Conservation (phyloP, 2,888 invertebrate genomes). For the Emmelina monodactyla region DNA sequence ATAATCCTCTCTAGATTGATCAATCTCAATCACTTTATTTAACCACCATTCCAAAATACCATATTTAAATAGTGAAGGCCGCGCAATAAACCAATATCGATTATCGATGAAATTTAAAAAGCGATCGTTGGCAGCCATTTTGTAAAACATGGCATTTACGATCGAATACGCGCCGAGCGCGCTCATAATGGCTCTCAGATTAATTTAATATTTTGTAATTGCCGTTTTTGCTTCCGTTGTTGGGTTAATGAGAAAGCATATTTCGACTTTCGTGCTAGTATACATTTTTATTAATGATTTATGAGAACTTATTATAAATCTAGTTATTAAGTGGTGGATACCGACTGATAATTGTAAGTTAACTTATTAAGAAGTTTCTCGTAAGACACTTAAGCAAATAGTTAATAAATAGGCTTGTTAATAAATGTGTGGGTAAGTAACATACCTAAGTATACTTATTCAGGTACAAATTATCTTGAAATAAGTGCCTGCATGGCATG, state of each 20-base stretch:
- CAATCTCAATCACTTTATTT: constrained; percentile 4
- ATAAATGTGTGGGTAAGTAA: background rate
- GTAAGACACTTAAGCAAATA: too few species aligned
- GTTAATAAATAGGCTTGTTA: background rate
- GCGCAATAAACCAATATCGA: background rate
- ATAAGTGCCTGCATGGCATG: too few species aligned
- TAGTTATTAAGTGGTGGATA: too few species aligned
- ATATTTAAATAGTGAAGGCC: background rate
- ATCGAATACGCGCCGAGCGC: constrained; percentile 22
- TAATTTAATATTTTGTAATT: constrained; percentile 48
- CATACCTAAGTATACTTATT: background rate
- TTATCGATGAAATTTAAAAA: constrained; percentile 19
- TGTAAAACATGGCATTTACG: constrained; percentile 36
- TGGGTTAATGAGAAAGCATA: constrained; percentile 33
- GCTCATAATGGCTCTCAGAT: constrained; percentile 27
- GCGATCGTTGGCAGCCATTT: constrained; percentile 25
- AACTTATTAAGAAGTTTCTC: too few species aligned
- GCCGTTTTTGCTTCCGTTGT: constrained; percentile 34
- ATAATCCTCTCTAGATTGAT: constrained; percentile 17
- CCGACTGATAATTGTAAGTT: too few species aligned
- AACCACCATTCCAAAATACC: background rate
- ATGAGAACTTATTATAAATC: background rate
- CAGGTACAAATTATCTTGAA: too few species aligned
- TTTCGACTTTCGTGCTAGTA: constrained; percentile 25
- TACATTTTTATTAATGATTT: constrained; percentile 9